Conservation (phyloP, 2,113 vertebrate genomes). For the Embiotoca jacksoni region DNA sequence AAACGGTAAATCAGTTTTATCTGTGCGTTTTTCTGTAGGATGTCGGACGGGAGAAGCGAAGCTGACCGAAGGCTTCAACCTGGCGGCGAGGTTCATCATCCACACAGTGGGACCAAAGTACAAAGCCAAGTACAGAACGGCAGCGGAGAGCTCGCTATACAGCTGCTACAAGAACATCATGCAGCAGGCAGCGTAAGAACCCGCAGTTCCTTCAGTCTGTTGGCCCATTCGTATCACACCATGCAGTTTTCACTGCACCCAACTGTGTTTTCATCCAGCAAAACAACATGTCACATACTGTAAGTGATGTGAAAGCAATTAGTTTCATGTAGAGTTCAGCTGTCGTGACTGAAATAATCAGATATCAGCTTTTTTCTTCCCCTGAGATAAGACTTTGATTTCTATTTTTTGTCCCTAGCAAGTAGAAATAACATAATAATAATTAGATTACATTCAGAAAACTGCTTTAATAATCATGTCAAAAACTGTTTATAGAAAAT, state of each 20-base stretch:
- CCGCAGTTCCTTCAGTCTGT: background rate
- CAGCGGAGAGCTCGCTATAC: constrained; percentile 95
- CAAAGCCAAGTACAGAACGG: constrained; percentile 95
- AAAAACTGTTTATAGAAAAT: no score
- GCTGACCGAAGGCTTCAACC: constrained; percentile 94
- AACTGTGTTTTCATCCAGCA: background rate
- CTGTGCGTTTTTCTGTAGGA: constrained; percentile 81
- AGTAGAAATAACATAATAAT: no score
- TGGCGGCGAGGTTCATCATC: constrained; percentile 95
- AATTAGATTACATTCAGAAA: no score
- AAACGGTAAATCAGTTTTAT: background rate
- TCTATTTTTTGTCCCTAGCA: no score
- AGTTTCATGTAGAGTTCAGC: no score
- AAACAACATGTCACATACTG: background rate
- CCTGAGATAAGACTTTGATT: no score
- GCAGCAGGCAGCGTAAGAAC: constrained; percentile 90
- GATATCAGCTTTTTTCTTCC: no score
- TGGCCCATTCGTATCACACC: no score
- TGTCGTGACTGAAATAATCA: no score
- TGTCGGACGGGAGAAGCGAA: constrained; percentile 97
- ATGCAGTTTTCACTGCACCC: no score
- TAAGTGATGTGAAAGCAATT: no score
- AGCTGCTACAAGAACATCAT: constrained; percentile 97
- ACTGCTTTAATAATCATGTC: no score
- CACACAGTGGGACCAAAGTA: constrained; percentile 98